Conservation (phyloP, 2,888 invertebrate species). For the Aspidapion aeneum region DNA sequence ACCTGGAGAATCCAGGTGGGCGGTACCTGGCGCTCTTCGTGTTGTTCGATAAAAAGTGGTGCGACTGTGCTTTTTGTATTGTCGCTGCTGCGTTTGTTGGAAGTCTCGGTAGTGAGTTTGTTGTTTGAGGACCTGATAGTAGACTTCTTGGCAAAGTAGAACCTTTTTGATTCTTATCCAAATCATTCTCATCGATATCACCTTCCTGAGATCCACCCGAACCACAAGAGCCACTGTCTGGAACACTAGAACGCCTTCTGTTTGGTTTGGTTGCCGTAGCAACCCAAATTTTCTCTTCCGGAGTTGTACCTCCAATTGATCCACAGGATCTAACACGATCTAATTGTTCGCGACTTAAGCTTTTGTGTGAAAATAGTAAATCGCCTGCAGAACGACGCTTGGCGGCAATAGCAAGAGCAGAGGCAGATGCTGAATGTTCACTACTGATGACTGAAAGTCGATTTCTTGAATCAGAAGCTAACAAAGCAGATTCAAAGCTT, state of each 20-base stretch:
- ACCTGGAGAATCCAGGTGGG: slow-evolving; percentile 74
- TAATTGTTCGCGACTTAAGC: slow-evolving; percentile 71
- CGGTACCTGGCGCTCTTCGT: slow-evolving; percentile 86
- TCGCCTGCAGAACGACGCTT: slow-evolving; percentile 81
- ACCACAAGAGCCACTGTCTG: slow-evolving; percentile 52
- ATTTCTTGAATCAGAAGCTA: slow-evolving; percentile 83
- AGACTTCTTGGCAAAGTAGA: slow-evolving; percentile 63
- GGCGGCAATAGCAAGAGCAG: slow-evolving; percentile 66
- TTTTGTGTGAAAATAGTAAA: slow-evolving; percentile 73
- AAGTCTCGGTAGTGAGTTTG: slow-evolving; percentile 75
- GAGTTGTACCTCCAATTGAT: slow-evolving; percentile 72
- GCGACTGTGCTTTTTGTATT: slow-evolving; percentile 63
- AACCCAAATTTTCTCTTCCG: slow-evolving; percentile 49
- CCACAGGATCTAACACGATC: slow-evolving; percentile 77
- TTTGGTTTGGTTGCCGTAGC: slow-evolving; percentile 40
- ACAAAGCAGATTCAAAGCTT: slow-evolving; percentile 86
- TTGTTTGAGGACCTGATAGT: slow-evolving; percentile 56
- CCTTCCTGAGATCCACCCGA: slow-evolving; percentile 54
- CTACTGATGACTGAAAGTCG: slow-evolving; percentile 64
- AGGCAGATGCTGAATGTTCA: slow-evolving; percentile 60
- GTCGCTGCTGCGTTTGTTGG: slow-evolving; percentile 53
- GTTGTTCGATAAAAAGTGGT: slow-evolving; percentile 57
- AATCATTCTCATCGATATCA: slow-evolving; percentile 46
- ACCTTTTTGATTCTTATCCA: slow-evolving; percentile 45
- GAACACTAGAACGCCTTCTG: slow-evolving; percentile 55